Percentiles rank a stretch among this genome's conserved stretches.
Conservation (phyloP, 2,113 vertebrate genomes). For the Clarias magur region DNA sequence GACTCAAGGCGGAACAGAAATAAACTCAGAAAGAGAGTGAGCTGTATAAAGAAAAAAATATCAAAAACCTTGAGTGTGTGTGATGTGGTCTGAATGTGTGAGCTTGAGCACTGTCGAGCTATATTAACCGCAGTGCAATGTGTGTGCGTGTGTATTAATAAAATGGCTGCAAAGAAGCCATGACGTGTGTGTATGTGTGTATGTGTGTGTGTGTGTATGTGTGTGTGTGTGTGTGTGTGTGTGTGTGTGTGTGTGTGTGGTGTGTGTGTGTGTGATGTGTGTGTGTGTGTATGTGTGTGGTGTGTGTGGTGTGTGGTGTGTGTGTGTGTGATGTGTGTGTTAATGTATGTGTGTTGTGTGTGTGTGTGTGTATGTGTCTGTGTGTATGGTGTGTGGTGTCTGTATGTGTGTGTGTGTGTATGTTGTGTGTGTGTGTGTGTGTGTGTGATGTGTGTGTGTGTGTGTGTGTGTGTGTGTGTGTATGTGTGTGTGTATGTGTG, state of each 20-base stretch:
- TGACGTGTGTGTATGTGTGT: neutral
- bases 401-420: too few species aligned
- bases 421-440: too few species aligned
- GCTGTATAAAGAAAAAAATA: too few species aligned
- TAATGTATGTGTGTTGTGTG: neutral
- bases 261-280: neutral
- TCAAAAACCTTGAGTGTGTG: too few species aligned
- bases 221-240: neutral
- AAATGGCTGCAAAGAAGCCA: too few species aligned
- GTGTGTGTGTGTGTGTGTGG: neutral
- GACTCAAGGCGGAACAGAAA: neutral
- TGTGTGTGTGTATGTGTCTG: too few species aligned
- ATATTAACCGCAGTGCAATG: too few species aligned
- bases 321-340: too few species aligned
- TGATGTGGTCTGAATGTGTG: too few species aligned
- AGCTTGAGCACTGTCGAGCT: too few species aligned
- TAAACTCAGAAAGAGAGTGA: neutral
- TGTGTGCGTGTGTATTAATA: constrained; percentile 48
- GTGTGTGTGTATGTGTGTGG: constrained; percentile 44
- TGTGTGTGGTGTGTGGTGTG: too few species aligned
- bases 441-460: neutral
- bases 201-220: neutral
- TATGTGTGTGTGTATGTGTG: constrained; percentile 47
- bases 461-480: neutral
- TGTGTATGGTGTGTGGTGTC: too few species aligned